Percentiles rank a stretch among this genome's conserved stretches.
Evolutionary conservation across 2,113 vertebrate species (phyloP).

Genomic region (Gallinago jamesoni): DNA sequence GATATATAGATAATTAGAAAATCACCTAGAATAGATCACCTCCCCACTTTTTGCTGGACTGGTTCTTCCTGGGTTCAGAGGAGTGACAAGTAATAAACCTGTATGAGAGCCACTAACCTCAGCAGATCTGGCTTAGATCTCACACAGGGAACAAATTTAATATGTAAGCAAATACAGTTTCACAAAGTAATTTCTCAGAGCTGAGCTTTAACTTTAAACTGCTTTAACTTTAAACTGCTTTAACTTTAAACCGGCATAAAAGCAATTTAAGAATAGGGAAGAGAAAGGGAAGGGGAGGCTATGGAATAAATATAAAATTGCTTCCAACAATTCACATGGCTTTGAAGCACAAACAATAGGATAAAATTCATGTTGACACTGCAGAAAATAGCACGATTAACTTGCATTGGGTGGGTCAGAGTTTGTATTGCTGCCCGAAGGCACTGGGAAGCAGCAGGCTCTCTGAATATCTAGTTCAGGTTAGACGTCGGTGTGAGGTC

Average conservation of each 20-base stretch:
- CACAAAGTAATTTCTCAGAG: background rate
- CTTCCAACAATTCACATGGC: background rate
- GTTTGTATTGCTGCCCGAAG: background rate
- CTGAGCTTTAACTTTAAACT: background rate
- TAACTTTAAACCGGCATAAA: background rate
- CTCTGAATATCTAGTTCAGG: background rate
- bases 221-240: background rate
- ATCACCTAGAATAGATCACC: background rate
- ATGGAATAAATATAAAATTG: background rate
- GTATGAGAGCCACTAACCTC: background rate
- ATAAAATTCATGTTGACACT: background rate
- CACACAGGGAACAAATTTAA: background rate
- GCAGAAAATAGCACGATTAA: background rate
- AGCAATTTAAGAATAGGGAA: background rate
- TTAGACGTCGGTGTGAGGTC: background rate
- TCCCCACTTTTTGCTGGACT: slow-evolving; percentile 13
- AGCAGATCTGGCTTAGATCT: slow-evolving; percentile 20
- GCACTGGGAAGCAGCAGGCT: background rate
- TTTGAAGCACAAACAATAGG: background rate
- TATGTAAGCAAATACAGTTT: slow-evolving; percentile 7
- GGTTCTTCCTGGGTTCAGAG: slow-evolving; percentile 8
- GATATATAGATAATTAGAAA: background rate
- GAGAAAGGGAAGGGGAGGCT: background rate
- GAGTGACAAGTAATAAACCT: background rate
- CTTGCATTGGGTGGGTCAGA: background rate